These are phyloP conservation scores for Drepana falcataria DNA, from an alignment of 2,888 invertebrate genomes.

Conservation along the genomic window DNA sequence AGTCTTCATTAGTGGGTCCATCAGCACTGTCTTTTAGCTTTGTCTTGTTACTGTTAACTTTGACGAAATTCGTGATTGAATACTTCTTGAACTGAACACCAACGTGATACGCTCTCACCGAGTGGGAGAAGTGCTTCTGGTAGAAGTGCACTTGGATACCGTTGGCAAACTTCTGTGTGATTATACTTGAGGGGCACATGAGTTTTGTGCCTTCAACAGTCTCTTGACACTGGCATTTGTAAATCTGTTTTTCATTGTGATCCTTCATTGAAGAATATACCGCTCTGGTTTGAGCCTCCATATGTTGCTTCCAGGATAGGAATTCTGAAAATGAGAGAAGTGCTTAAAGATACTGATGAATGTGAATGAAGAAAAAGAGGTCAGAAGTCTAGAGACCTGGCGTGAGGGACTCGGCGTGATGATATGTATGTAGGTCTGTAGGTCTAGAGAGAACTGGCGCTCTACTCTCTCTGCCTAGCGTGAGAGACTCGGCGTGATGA, in stretches of 20 bases:
- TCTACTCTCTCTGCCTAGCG: too few species aligned
- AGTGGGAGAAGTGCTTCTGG: conserved; percentile 42
- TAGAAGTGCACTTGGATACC: conserved; percentile 48
- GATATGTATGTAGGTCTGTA: too few species aligned
- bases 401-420: too few species aligned
- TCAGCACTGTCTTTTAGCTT: conserved; percentile 6
- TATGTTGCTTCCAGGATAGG: conserved; percentile 37
- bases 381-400: too few species aligned
- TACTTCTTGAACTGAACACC: conserved; percentile 32
- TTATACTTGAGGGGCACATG: conserved; percentile 44
- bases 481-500: too few species aligned
- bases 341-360: not conserved
- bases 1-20: conserved; percentile 20
- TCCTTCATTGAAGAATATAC: conserved; percentile 31
- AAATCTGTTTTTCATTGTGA: conserved; percentile 27
- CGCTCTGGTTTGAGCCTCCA: conserved; percentile 30
- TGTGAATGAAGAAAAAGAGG: not conserved
- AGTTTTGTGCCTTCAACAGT: not conserved
- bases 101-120: conserved; percentile 17
- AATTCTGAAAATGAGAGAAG: conserved; percentile 43
- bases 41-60: conserved; percentile 15
- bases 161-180: conserved; percentile 33
- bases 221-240: conserved; percentile 34
- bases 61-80: conserved; percentile 28
- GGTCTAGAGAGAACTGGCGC: too few species aligned